Evolutionary conservation across 1,140 invertebrate genomes (phyloP), one percentile per base, ranked within the genome.

Genomic region (Papilio aristodemus): DNA sequence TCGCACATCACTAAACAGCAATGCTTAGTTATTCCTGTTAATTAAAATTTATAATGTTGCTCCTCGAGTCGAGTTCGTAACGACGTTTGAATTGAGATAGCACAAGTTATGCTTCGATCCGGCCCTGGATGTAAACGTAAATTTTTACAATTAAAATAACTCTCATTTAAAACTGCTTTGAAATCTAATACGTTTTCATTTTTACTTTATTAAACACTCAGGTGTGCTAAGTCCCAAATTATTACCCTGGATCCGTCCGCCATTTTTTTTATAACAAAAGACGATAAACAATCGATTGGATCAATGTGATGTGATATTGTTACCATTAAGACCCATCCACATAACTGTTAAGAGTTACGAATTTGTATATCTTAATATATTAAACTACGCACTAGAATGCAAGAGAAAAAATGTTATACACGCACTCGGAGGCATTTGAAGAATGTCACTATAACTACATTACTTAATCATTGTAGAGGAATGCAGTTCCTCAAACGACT

Each of bases 1-100:
- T 3, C 6, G 27, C 27, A 32, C 27, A 32, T 32, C 27, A 3
- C 27, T 32, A 32, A 32, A 32, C 27, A 3, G 27, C 27, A 32
- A 32, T 32, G 27, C 27, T 3, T 32, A 32, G 27, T 32, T 32
- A 32, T 6, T 32, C 27, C 27, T 32, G 27, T 32, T 57, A 71
- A 73, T 72, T 76, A 74, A 54, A 71, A 74, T 74, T 74, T 74
- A 74, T 58, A 71, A 69, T 69, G 54, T 11, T 25, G 38, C 27
- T 50, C 60, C 9, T 22, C 22, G 54, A 9, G 54, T 58, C 27
- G 54, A n/a, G 9, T 50, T 50, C 43, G 43, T 58, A 58, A 58
- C 54, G 54, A 58, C 7, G 19, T 58, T 58, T 58, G 54, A 27
- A 58, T 58, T 58, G 8, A 58, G 25, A 58, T 58, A 58, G 19